phyloP scores from a whole-genome alignment of 2,888 invertebrate genomes.

The Heliconius ismenius region DNA sequence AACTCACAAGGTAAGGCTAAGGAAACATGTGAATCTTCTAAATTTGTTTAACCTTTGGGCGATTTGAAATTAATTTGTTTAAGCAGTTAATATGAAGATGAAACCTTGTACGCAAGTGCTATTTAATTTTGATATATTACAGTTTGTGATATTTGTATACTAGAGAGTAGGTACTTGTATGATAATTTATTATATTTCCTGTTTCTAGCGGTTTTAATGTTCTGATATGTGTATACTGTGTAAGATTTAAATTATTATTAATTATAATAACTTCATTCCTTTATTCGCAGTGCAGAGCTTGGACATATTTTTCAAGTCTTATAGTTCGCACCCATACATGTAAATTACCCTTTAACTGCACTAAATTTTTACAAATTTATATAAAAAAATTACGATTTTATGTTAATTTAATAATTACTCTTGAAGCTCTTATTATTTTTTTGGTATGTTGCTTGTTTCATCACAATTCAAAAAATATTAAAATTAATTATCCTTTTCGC shows the following conservation, averaged over 20 bases:
- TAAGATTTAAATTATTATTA: not conserved
- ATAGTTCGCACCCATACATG: not conserved
- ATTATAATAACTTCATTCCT: not conserved
- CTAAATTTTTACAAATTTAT: too few relatives aligned
- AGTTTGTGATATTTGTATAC: not conserved
- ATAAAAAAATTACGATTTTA: too few relatives aligned
- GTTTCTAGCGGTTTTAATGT: not conserved
- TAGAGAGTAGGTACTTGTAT: not conserved
- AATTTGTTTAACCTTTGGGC: not conserved
- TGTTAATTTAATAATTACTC: too few relatives aligned
- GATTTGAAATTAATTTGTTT: not conserved
- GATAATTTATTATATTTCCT: not conserved
- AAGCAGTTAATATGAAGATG: not conserved
- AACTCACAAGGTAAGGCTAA: not conserved
- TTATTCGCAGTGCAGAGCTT: not conserved
- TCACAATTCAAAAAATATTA: too few relatives aligned
- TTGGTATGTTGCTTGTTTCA: too few relatives aligned
- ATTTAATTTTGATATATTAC: slow-evolving; percentile 12
- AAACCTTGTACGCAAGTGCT: slow-evolving; percentile 11
- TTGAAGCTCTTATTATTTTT: too few relatives aligned
- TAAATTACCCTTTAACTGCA: too few relatives aligned
- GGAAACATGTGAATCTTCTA: not conserved
- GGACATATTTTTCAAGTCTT: not conserved
- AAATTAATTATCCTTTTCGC: too few relatives aligned
- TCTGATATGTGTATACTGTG: not conserved